Base-by-base conservation (phyloP, 2,797 vertebrate genomes). In the Erpetoichthys calabaricus region DNA sequence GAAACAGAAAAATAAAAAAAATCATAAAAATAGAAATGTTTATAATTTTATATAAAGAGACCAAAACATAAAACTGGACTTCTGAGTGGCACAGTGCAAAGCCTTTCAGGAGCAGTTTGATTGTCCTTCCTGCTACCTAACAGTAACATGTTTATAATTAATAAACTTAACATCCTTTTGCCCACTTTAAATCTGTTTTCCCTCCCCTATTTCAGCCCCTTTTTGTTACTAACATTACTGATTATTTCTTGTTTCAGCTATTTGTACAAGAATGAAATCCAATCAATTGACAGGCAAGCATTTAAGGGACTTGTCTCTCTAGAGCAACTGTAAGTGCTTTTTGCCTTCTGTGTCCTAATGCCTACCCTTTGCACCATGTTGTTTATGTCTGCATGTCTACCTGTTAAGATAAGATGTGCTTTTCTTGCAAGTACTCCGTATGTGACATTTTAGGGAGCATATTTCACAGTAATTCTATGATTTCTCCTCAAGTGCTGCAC, bases 181-280 rank as follows among this genome's bases (percentile, higher is more conserved):
- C 25, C 25, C 25, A 25, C 25, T 25, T 25, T 25, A 25, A 25
- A 25, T 56, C 46, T 49, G 47, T 49, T 49, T 49, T 25, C 62
- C 62, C 56, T 57, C 7, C 47, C 56, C 51, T 10, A 4, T 45
- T 56, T 54, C 51, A 64, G 67, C 73, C 75, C 65, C 60, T 67
- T 73, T 74, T 78, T 74, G 83, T 82, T 77, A 85, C 90, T 94
- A 93, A 96, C 82, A 74, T 79, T 73, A 76, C 80, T 85, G 82
- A 86, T 82, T 89, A 80, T 97, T 87, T 94, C 88, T 94, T 86
- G 81, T 92, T 93, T 81, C 93, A 98, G 95, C 89, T 99, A 99
- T 91, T 89, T 99, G 89, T 99, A 98, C 96, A 98, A 99, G 92
- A 99, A 99, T 92, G 95, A 99, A 91, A 98, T 99, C 91, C 92